phyloP scores from a whole-genome alignment of 2,888 invertebrate species.

The Melolontha melolontha region DNA sequence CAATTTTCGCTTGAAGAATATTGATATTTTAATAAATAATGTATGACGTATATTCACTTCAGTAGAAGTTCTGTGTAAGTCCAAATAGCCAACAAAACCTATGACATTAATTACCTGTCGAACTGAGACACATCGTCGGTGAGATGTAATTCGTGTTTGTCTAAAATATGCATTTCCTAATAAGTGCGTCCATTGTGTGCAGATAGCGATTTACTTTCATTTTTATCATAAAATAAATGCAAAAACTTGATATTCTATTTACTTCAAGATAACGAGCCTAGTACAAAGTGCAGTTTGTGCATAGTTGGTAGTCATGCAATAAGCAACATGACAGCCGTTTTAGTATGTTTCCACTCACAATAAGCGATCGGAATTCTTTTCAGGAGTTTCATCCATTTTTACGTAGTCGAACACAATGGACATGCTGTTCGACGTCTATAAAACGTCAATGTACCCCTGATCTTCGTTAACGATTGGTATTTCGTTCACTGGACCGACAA shows the following conservation, averaged over 20 bases:
- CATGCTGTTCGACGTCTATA: constrained; percentile 7
- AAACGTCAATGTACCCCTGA: not conserved
- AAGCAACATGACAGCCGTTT: constrained; percentile 23
- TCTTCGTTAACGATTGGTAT: not conserved
- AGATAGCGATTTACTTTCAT: constrained; percentile 30
- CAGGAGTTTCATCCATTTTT: constrained; percentile 25
- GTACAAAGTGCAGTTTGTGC: constrained; percentile 30
- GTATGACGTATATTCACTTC: not conserved
- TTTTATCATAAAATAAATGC: constrained; percentile 33
- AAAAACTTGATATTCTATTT: constrained; percentile 34
- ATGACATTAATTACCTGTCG: constrained; percentile 8
- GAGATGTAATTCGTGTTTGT: constrained; percentile 34
- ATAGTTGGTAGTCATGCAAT: constrained; percentile 23
- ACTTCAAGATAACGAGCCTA: constrained; percentile 24
- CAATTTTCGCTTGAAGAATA: no score
- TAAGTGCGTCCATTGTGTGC: constrained; percentile 35
- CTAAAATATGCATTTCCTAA: constrained; percentile 27
- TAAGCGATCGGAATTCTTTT: constrained; percentile 26
- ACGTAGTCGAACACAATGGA: constrained; percentile 16
- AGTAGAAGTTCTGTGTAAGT: constrained; percentile 7
- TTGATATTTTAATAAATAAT: no score
- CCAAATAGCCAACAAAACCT: not conserved
- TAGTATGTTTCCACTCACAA: constrained; percentile 16
- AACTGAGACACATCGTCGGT: not conserved
- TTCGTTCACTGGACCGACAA: not conserved